Conservation (phyloP, 2,797 vertebrate species). For the Adrianichthys oophorus region DNA sequence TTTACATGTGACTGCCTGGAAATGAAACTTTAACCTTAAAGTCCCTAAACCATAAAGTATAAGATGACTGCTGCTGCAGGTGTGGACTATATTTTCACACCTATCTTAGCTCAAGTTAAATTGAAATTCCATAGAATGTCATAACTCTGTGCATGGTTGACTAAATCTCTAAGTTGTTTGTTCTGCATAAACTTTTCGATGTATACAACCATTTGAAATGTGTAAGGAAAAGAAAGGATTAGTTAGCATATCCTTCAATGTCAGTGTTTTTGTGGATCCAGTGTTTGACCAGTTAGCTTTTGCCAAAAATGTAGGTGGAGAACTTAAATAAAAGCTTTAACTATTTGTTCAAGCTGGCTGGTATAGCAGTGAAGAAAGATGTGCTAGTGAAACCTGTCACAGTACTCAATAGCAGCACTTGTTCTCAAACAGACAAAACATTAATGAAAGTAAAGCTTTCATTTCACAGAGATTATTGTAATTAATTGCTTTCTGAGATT, state of each 20-base stretch:
- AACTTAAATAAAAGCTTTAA: constrained; percentile 39
- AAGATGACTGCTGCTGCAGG: too few relatives aligned
- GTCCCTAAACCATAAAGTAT: too few relatives aligned
- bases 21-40: too few relatives aligned
- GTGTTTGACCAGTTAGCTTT: constrained; percentile 19
- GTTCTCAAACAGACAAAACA: background rate
- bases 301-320: constrained; percentile 38
- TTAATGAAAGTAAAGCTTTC: background rate
- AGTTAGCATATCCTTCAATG: constrained; percentile 17
- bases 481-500: constrained; percentile 3
- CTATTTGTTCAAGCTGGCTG: constrained; percentile 30
- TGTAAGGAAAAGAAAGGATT: constrained; percentile 22
- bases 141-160: background rate
- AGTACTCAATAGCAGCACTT: constrained; percentile 3
- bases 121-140: too few relatives aligned
- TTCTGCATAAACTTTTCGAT: background rate
- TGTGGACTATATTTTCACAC: too few relatives aligned
- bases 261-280: constrained; percentile 20
- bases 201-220: constrained; percentile 4
- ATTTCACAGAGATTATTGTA: constrained; percentile 7
- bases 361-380: constrained; percentile 6
- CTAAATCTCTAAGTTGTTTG: background rate
- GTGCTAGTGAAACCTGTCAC: constrained; percentile 3
- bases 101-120: too few relatives aligned
- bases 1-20: too few relatives aligned